These are phyloP conservation scores for Macropus fuliginosus DNA, from an alignment of 2,797 vertebrate genomes.

Conservation along the genomic window DNA sequence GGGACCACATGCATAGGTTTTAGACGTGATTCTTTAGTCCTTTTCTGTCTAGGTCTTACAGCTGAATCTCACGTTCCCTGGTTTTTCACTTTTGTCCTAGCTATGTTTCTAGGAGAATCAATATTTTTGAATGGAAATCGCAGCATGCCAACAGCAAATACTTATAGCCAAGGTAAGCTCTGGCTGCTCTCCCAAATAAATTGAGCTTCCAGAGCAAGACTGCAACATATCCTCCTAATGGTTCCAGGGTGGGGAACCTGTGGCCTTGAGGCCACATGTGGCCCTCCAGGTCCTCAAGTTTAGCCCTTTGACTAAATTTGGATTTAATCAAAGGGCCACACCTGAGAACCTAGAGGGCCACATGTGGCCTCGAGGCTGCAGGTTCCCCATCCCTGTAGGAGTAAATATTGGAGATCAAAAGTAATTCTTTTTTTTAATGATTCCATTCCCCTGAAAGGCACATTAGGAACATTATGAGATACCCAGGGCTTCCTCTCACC, in stretches of 20 bases:
- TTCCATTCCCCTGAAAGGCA: conserved; percentile 63
- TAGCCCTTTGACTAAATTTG: too few species aligned
- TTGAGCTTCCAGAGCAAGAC: neutral
- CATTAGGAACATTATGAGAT: conserved; percentile 59
- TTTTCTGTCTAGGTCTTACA: neutral
- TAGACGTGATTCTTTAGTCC: neutral
- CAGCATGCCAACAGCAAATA: neutral
- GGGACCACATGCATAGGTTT: neutral
- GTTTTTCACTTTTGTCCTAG: neutral
- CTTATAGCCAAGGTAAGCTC: neutral
- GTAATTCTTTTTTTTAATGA: neutral
- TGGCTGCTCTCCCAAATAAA: neutral
- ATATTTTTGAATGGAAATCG: neutral
- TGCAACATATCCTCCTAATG: neutral
- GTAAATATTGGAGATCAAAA: neutral
- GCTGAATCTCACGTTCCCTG: neutral
- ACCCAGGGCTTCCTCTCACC: conserved; percentile 55
- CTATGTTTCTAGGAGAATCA: neutral
- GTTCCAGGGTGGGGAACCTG: neutral
- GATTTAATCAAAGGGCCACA: too few species aligned
- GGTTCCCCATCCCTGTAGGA: neutral
- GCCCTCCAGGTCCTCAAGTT: too few species aligned
- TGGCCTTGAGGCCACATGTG: too few species aligned
- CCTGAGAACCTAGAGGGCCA: too few species aligned
- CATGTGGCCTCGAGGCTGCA: too few species aligned